These are phyloP conservation scores for Drosophila tripunctata DNA, from an alignment of 2,888 invertebrate genomes.

Conservation along the genomic window DNA sequence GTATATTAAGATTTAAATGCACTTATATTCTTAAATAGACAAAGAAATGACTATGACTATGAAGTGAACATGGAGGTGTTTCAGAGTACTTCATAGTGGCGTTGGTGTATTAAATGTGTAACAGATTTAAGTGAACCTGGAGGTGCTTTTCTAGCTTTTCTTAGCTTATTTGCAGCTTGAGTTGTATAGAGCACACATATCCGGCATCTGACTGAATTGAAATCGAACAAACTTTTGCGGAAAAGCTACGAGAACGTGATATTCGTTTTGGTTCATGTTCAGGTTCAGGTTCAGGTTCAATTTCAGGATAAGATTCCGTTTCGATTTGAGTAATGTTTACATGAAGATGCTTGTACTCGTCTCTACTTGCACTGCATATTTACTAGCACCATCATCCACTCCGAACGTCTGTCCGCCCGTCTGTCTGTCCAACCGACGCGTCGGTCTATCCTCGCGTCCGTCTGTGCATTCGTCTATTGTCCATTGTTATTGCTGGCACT, in stretches of 20 bases:
- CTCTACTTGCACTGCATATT: constrained; percentile 34
- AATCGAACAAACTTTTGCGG: constrained; percentile 29
- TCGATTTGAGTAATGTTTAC: constrained; percentile 33
- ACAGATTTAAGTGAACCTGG: constrained; percentile 2
- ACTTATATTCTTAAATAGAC: too few relatives aligned
- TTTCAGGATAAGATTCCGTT: too few relatives aligned
- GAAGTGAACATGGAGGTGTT: not conserved
- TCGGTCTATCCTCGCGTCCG: constrained; percentile 9
- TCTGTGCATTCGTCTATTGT: constrained; percentile 6
- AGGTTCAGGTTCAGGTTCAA: not conserved
- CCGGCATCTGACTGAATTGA: too few relatives aligned
- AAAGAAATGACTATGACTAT: too few relatives aligned
- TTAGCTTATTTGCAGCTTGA: not conserved
- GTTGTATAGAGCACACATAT: not conserved
- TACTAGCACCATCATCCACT: constrained; percentile 22
- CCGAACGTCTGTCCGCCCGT: not conserved
- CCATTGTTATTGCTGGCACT: constrained; percentile 38
- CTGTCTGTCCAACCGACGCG: not conserved
- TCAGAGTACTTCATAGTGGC: not conserved
- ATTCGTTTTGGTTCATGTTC: constrained; percentile 1
- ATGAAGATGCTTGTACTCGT: constrained; percentile 11
- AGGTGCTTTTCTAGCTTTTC: not conserved
- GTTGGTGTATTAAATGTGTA: not conserved
- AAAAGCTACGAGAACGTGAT: constrained; percentile 33
- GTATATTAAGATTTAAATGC: too few relatives aligned